Percentiles rank a stretch among this genome's conserved stretches.
Evolutionary conservation across 2,113 vertebrate species (phyloP).

Genomic region (Mustelus asterias): DNA sequence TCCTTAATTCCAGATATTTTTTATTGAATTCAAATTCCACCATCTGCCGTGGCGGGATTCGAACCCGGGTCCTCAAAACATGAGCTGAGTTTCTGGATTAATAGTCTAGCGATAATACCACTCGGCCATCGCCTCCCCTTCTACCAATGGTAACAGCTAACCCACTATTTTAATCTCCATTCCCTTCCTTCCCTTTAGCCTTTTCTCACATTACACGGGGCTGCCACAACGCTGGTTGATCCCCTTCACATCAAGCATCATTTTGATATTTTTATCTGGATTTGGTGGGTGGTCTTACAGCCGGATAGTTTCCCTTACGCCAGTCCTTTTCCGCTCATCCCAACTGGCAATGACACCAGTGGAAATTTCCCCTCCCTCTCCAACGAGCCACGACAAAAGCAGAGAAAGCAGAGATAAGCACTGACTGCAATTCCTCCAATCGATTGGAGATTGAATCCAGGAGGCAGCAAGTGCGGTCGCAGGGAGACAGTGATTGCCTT

Average conservation of each 20-base stretch:
- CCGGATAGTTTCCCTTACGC: background rate
- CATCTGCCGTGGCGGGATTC: no score
- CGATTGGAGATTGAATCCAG: background rate
- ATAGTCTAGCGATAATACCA: no score
- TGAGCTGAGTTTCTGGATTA: no score
- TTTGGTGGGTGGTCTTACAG: background rate
- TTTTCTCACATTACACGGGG: background rate
- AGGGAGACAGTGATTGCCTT: background rate
- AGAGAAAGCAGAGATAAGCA: background rate
- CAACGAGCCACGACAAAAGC: background rate
- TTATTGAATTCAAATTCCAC: no score
- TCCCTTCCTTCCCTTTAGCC: background rate
- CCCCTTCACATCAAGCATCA: background rate
- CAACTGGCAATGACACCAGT: no score
- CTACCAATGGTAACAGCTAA: background rate
- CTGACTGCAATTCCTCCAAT: background rate
- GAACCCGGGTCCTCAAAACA: no score
- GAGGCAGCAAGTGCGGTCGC: background rate
- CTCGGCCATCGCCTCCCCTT: no score
- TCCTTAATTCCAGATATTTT: no score
- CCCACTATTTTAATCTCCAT: background rate
- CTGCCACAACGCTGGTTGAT: background rate
- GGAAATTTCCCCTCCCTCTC: no score
- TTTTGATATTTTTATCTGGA: background rate
- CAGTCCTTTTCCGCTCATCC: background rate